A percentile compares a stretch with the other conserved stretches of the same genome.
phyloP scores from a whole-genome alignment of 1,140 invertebrate genomes.

The Pogonognathellus flavescens region DNA sequence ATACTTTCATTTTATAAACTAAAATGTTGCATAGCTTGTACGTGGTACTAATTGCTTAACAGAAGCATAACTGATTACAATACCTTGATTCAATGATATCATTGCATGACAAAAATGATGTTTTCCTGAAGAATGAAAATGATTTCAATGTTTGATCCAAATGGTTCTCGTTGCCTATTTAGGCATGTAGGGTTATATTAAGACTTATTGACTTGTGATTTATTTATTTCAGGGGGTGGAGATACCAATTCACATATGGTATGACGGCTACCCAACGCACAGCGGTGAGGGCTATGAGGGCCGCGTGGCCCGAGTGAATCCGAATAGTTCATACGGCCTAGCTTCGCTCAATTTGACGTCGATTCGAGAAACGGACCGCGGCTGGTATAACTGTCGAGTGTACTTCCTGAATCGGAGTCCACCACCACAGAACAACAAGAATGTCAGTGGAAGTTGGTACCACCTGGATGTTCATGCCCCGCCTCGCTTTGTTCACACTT shows the following conservation, averaged over 20 bases:
- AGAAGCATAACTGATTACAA: too few species aligned
- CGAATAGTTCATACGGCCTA: constrained; percentile 78
- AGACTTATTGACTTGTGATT: constrained; percentile 47
- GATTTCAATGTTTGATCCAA: too few species aligned
- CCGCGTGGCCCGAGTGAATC: constrained; percentile 86
- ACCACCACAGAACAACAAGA: constrained; percentile 83
- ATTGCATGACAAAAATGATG: constrained; percentile 1
- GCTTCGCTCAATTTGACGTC: constrained; percentile 94
- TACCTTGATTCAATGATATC: too few species aligned
- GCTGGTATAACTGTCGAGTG: constrained; percentile 97
- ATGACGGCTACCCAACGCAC: constrained; percentile 95
- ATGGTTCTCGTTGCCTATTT: too few species aligned
- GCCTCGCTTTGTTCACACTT: constrained; percentile 91
- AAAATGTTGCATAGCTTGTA: too few species aligned
- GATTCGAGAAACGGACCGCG: constrained; percentile 92
- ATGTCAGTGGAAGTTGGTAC: constrained; percentile 86
- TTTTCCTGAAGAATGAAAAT: background rate
- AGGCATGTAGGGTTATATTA: background rate
- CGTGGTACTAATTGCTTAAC: too few species aligned
- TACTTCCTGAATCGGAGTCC: constrained; percentile 94
- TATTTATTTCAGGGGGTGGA: constrained; percentile 81
- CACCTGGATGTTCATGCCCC: constrained; percentile 92
- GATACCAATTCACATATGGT: constrained; percentile 97
- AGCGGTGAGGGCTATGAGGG: constrained; percentile 92
- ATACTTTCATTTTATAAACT: too few species aligned